A percentile compares a stretch with the other conserved stretches of the same genome.
These are phyloP conservation scores for Crotalus tigris DNA, from an alignment of 2,113 vertebrate genomes.

Conservation along the genomic window DNA sequence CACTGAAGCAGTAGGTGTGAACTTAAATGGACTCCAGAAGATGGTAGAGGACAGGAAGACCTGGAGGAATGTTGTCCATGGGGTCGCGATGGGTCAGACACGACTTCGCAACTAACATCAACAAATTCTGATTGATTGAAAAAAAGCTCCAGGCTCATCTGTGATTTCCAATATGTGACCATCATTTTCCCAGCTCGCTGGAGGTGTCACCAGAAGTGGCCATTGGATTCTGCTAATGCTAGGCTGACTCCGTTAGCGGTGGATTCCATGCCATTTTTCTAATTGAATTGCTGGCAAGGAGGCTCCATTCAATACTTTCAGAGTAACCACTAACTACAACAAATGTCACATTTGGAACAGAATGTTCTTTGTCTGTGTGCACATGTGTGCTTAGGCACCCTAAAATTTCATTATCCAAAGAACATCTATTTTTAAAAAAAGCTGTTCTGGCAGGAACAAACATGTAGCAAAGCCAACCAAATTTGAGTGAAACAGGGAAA, in stretches of 20 bases:
- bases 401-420: slow-evolving; percentile 36
- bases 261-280: not conserved
- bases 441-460: slow-evolving; percentile 11
- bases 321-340: slow-evolving; percentile 20
- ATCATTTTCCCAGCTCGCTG: not conserved
- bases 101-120: too few relatives aligned
- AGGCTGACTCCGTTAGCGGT: too few relatives aligned
- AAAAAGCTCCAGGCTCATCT: too few relatives aligned
- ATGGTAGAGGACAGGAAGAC: too few relatives aligned
- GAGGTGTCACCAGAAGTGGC: too few relatives aligned
- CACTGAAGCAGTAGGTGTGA: too few relatives aligned
- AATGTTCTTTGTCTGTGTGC: slow-evolving; percentile 2
- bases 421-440: slow-evolving; percentile 26
- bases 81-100: too few relatives aligned
- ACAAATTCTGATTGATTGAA: too few relatives aligned
- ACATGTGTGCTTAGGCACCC: not conserved
- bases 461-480: slow-evolving; percentile 28
- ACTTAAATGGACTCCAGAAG: too few relatives aligned
- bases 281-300: accelerated
- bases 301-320: not conserved
- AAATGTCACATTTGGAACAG: slow-evolving; percentile 4
- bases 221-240: not conserved
- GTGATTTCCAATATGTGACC: not conserved
- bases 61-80: too few relatives aligned
- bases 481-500: not conserved